Evolutionary conservation across 2,797 vertebrate genomes (phyloP), one percentile per base, ranked within the genome.

Genomic region (Threskiornis aethiopicus): DNA sequence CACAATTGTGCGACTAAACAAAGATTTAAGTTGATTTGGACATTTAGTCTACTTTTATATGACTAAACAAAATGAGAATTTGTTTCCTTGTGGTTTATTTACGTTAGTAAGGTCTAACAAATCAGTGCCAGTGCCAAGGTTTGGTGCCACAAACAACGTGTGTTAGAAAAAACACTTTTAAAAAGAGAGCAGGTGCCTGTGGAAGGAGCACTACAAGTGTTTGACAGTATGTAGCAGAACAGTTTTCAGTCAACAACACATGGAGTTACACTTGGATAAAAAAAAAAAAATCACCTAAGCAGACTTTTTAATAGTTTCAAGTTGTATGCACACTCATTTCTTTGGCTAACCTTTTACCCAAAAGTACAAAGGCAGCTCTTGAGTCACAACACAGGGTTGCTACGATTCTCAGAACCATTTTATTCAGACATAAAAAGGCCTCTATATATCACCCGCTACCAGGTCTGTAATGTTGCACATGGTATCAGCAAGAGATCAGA

Each of bases 161-260:
- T 35, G 12, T 44, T 46, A 76, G 16, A 84, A 19, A 46, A 85
- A 77, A 55, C 9, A 22, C 10, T 62, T 57, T 20, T 16, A 8
- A 62, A 26, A 62, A 46, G 24, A 35, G 18, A 47, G 22, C 26
- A 69, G 44, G 33, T 72, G 49, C 21, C 46, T 29, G 16, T 67
- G 35, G 76, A 90, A 71, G 33, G 35, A 87, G 52, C 35, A 81
- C 7, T 6, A 41, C 41, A 19, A 29, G 15, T 49, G 13, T 52
- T 66, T 72, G 41, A 90, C 18, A 55, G 9, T 44, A 19, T 0
- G 0, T 4, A 41, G 41, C n/a, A 82, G 55, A 65, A 65, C 11
- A 72, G 49, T 69, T n/a, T 65, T 41, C 41, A 52, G 44, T 44
- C 16, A 75, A 75, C 7, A 44, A 1, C 21, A 76, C 28, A 33